Evolutionary conservation across 2,888 invertebrate genomes (phyloP).

Genomic region (Eustalomyia histrio): DNA sequence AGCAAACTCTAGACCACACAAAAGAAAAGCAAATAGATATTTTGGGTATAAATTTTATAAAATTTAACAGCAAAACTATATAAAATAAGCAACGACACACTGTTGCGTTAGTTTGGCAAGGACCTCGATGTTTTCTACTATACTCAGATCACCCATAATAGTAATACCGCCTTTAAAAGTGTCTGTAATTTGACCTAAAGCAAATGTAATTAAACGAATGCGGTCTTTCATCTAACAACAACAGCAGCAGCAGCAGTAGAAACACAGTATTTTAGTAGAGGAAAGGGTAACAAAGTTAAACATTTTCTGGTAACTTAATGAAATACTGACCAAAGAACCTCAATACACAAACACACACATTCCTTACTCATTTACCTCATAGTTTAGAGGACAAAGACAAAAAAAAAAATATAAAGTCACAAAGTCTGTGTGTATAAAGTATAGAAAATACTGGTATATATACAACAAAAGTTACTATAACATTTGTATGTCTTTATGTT

Average conservation of each 20-base stretch:
- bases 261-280: not conserved
- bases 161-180: conserved; percentile 64
- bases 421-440: conserved; percentile 58
- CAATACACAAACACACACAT: conserved; percentile 43
- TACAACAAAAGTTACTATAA: conserved; percentile 28
- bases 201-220: conserved; percentile 77
- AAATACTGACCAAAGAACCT: conserved; percentile 71
- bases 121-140: conserved; percentile 3
- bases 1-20: conserved; percentile 48
- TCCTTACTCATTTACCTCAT: conserved; percentile 24
- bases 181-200: conserved; percentile 78
- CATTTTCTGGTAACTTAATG: conserved; percentile 75
- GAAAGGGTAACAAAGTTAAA: conserved; percentile 56
- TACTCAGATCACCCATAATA: conserved; percentile 28
- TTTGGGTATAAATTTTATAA: conserved; percentile 56
- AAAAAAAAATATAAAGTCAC: conserved; percentile 64
- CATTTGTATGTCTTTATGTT: conserved; percentile 34
- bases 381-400: conserved; percentile 32
- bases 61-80: conserved; percentile 38
- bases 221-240: conserved; percentile 59
- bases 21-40: conserved; percentile 53
- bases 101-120: conserved; percentile 42
- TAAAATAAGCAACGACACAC: conserved; percentile 44
- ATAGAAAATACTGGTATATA: conserved; percentile 30
- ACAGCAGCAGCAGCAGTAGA: not conserved